Evolutionary conservation across 2,113 vertebrate genomes (phyloP).

Genomic region (Rhegmatorhina hoffmannsi): DNA sequence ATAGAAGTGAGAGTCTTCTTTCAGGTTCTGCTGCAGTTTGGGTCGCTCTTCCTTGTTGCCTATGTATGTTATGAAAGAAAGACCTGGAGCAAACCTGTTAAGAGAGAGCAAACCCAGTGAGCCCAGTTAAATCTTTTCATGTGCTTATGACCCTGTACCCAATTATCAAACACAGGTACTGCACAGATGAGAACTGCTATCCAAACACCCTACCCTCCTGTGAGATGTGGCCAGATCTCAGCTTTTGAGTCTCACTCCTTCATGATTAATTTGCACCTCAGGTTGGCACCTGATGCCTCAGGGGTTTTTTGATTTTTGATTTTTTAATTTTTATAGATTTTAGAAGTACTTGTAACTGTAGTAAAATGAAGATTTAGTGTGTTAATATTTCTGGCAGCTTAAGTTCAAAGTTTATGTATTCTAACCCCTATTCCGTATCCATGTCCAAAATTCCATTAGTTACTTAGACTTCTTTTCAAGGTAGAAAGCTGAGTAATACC

Average conservation of each 20-base stretch:
- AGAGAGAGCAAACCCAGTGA: neutral
- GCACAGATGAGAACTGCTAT: neutral
- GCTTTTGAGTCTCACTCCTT: neutral
- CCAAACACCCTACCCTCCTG: neutral
- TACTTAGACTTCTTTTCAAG: no score
- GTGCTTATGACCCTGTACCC: neutral
- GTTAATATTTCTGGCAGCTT: no score
- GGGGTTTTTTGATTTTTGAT: no score
- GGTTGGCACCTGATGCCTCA: neutral
- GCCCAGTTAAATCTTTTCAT: neutral
- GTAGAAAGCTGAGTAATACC: no score
- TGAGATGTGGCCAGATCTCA: neutral
- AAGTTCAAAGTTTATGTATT: no score
- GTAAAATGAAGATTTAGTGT: no score
- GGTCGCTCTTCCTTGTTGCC: constrained; percentile 85
- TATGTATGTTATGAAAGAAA: constrained; percentile 80
- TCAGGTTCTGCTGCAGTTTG: constrained; percentile 75
- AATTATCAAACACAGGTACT: neutral
- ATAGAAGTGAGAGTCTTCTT: constrained; percentile 55
- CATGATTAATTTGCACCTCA: neutral
- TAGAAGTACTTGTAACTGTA: no score
- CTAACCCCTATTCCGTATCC: no score
- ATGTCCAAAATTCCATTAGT: no score
- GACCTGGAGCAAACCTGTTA: constrained; percentile 83
- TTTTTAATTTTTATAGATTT: no score